Evolutionary conservation across 2,888 invertebrate species (phyloP).

Genomic region (Micoletzkya japonica): DNA sequence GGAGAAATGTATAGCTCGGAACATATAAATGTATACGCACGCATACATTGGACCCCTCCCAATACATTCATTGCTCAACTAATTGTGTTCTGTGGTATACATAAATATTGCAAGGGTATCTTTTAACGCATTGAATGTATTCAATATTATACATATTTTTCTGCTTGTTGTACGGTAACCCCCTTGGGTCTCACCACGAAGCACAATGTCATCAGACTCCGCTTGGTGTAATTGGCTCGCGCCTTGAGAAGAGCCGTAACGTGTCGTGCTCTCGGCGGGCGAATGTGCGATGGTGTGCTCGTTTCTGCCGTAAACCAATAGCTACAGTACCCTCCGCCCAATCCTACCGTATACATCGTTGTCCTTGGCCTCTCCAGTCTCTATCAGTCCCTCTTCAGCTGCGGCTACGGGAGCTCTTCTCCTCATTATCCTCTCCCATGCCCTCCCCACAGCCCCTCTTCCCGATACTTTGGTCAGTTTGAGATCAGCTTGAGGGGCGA

Average conservation of each 20-base stretch:
- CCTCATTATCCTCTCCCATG: background rate
- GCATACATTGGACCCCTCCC: too few relatives aligned
- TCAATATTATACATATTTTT: too few relatives aligned
- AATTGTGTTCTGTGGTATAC: too few relatives aligned
- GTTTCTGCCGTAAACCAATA: slow-evolving; percentile 13
- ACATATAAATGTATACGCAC: too few relatives aligned
- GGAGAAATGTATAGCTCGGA: too few relatives aligned
- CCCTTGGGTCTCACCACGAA: slow-evolving; percentile 37
- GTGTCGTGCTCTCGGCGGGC: slow-evolving; percentile 36
- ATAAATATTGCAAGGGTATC: too few relatives aligned
- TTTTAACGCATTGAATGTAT: too few relatives aligned
- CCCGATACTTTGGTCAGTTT: slow-evolving; percentile 25
- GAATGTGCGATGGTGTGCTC: background rate
- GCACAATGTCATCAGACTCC: slow-evolving; percentile 43
- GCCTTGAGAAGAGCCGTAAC: slow-evolving; percentile 49
- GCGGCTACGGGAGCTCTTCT: background rate
- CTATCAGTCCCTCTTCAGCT: background rate
- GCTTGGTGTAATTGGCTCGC: slow-evolving; percentile 43
- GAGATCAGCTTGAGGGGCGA: slow-evolving; percentile 52
- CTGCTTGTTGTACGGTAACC: too few relatives aligned
- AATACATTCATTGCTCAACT: too few relatives aligned
- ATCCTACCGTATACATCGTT: background rate
- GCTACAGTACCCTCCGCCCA: slow-evolving; percentile 3
- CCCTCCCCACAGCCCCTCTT: background rate
- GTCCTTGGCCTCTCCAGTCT: background rate